phyloP scores from a whole-genome alignment of 2,113 vertebrate genomes.

The Apteryx owenii region DNA sequence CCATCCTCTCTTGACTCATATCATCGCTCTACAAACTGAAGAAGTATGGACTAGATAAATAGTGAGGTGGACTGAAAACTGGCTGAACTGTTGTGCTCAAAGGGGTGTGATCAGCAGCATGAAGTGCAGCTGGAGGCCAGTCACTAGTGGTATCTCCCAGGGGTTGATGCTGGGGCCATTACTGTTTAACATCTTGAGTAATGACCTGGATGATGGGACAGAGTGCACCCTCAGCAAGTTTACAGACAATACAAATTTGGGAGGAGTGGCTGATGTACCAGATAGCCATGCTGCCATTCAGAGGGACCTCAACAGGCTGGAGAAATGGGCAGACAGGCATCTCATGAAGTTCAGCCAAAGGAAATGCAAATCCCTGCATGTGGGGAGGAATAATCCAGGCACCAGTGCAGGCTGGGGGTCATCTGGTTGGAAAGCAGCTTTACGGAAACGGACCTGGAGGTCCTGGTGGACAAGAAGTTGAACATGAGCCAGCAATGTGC shows the following conservation, averaged over 20 bases:
- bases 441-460: neutral
- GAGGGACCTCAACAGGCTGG: neutral
- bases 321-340: neutral
- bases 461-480: neutral
- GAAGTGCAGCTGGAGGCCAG: neutral
- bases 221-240: neutral
- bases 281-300: neutral
- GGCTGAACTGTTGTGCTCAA: neutral
- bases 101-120: neutral
- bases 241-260: neutral
- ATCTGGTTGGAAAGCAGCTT: neutral
- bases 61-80: neutral
- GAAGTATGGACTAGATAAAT: neutral
- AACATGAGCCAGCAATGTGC: neutral
- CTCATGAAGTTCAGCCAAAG: neutral
- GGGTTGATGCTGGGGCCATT: neutral
- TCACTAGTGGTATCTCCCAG: neutral
- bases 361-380: neutral
- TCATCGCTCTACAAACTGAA: neutral
- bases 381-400: neutral
- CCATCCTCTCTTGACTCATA: too few relatives aligned
- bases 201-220: neutral
- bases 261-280: neutral
- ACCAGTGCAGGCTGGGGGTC: too few relatives aligned
- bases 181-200: neutral